Conservation (phyloP, 2,888 invertebrate genomes). For the Troides aeacus region DNA sequence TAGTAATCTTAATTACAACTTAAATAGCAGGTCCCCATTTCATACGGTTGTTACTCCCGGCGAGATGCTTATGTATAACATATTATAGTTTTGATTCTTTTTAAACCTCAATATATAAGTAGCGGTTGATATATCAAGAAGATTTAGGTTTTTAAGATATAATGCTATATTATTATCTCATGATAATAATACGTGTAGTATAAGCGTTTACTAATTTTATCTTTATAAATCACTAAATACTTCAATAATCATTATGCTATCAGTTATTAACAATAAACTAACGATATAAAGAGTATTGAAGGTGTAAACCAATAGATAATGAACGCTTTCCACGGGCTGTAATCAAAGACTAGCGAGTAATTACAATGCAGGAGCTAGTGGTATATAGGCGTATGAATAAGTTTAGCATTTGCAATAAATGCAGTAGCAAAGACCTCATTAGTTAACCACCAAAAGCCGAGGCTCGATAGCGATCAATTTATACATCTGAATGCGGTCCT, state of each 20-base stretch:
- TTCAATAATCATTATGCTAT: too few relatives aligned
- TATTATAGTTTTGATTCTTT: not conserved
- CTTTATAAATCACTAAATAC: not conserved
- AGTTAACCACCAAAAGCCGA: constrained; percentile 33
- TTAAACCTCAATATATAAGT: not conserved
- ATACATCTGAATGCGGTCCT: constrained; percentile 40
- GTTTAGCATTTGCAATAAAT: constrained; percentile 30
- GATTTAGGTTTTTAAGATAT: too few relatives aligned
- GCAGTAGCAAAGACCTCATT: constrained; percentile 29
- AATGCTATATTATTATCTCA: not conserved
- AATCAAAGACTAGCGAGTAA: not conserved
- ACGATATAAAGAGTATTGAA: too few relatives aligned
- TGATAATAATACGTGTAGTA: not conserved
- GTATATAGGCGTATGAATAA: too few relatives aligned
- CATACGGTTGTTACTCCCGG: not conserved
- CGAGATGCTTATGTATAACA: not conserved
- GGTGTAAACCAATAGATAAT: too few relatives aligned
- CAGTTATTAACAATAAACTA: too few relatives aligned
- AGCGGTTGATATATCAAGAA: not conserved
- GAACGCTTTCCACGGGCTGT: not conserved
- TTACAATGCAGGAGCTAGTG: not conserved
- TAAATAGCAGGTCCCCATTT: too few relatives aligned
- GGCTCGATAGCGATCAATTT: constrained; percentile 52
- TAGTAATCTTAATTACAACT: too few relatives aligned
- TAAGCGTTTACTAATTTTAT: not conserved